Conservation (phyloP, 2,797 vertebrate species). For the Tiaroga cobitis region DNA sequence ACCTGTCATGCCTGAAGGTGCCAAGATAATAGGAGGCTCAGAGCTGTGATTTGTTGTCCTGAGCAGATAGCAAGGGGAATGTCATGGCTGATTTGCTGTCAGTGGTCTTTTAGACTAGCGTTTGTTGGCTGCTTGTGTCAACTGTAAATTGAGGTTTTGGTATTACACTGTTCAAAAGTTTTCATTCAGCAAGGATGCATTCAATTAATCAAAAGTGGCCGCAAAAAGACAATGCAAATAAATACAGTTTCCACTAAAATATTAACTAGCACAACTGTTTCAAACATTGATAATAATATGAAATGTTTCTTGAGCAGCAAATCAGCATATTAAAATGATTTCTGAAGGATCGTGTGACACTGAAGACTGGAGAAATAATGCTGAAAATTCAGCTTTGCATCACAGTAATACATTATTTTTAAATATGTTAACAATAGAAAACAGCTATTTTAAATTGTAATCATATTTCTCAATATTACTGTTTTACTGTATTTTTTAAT, state of each 20-base stretch:
- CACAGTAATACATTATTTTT: not conserved
- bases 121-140: not conserved
- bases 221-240: too few relatives aligned
- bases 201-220: not conserved
- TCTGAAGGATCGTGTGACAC: not conserved
- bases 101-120: not conserved
- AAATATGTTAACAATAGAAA: not conserved
- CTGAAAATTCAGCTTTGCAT: not conserved
- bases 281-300: not conserved
- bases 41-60: conserved; percentile 20
- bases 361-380: not conserved
- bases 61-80: not conserved
- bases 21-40: conserved; percentile 27
- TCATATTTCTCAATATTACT: too few relatives aligned
- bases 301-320: not conserved
- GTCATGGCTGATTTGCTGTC: conserved; percentile 2
- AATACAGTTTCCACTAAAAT: not conserved
- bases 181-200: not conserved
- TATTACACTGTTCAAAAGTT: not conserved
- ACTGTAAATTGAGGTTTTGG: not conserved
- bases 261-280: not conserved
- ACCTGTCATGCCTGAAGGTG: not conserved
- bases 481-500: too few relatives aligned
- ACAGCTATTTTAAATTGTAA: too few relatives aligned
- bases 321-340: not conserved